These are phyloP conservation scores for Eustalomyia histrio DNA, from an alignment of 2,888 invertebrate genomes.

Conservation along the genomic window DNA sequence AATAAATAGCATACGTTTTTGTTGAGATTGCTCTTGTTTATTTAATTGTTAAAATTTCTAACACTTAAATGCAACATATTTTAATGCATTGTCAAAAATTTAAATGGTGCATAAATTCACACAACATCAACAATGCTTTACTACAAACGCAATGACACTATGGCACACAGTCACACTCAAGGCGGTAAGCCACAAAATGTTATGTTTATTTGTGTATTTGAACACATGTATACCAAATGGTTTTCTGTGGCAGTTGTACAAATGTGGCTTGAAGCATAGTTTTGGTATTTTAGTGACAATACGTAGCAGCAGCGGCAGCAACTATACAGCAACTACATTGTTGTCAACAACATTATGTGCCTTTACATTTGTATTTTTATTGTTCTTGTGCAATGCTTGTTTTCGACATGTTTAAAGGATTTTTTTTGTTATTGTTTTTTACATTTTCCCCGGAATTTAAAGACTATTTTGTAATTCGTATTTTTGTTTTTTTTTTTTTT, in stretches of 20 bases:
- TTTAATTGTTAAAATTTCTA: conserved; percentile 26
- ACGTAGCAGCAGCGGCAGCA: not conserved
- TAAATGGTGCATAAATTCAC: conserved; percentile 23
- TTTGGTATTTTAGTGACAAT: not conserved
- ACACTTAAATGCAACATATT: conserved; percentile 35
- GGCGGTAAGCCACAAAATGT: conserved; percentile 4
- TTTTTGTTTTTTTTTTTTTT: too few species aligned
- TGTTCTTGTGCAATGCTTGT: not conserved
- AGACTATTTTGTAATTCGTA: too few species aligned
- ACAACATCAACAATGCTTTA: conserved; percentile 4
- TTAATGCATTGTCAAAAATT: conserved; percentile 37
- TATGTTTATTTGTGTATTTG: not conserved
- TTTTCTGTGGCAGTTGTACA: conserved; percentile 44
- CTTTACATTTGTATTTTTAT: not conserved
- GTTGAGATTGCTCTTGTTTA: not conserved
- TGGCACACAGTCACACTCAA: not conserved
- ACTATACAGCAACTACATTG: not conserved
- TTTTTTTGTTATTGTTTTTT: not conserved
- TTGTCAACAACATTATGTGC: not conserved
- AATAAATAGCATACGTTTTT: not conserved
- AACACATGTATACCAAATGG: conserved; percentile 13
- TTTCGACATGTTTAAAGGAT: not conserved
- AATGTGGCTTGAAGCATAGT: conserved; percentile 26
- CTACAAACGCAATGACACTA: conserved; percentile 17
- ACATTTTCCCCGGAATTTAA: not conserved